phyloP scores from a whole-genome alignment of 2,888 invertebrate species.

The Scaptomyza reducta region DNA sequence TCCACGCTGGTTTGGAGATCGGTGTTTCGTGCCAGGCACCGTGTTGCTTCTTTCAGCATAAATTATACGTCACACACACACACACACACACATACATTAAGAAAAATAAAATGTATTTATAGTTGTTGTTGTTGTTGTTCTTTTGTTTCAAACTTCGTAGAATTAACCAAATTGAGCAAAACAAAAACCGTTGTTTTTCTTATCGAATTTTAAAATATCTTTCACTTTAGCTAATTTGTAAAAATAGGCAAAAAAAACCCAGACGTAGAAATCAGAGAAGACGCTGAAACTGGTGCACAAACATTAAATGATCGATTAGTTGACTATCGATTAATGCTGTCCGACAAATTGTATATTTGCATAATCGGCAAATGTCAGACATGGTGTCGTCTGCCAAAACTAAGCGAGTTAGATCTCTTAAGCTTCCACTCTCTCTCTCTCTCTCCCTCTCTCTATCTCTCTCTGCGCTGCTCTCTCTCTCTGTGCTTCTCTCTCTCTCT shows the following conservation, averaged over 20 bases:
- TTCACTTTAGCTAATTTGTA: slow-evolving; percentile 43
- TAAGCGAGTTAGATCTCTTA: slow-evolving; percentile 25
- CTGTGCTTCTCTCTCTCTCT: slow-evolving; percentile 6
- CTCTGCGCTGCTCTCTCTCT: slow-evolving; percentile 3
- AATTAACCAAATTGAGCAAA: slow-evolving; percentile 65
- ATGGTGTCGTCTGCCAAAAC: slow-evolving; percentile 43
- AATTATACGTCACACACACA: slow-evolving; percentile 66
- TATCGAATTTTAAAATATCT: slow-evolving; percentile 39
- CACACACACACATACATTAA: slow-evolving; percentile 70
- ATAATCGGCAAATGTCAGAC: slow-evolving; percentile 52
- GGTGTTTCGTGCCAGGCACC: slow-evolving; percentile 71
- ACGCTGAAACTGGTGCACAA: slow-evolving; percentile 44
- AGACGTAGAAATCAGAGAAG: slow-evolving; percentile 30
- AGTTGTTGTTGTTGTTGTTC: slow-evolving; percentile 34
- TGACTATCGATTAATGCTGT: slow-evolving; percentile 58
- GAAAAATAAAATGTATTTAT: slow-evolving; percentile 66
- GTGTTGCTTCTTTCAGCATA: slow-evolving; percentile 73
- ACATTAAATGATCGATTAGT: slow-evolving; percentile 47
- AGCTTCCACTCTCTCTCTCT: slow-evolving; percentile 3
- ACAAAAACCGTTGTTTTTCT: slow-evolving; percentile 29
- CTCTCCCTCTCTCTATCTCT: slow-evolving; percentile 5
- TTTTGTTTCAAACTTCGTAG: slow-evolving; percentile 57
- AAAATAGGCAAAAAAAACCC: slow-evolving; percentile 13
- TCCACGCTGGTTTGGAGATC: slow-evolving; percentile 70
- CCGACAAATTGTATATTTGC: slow-evolving; percentile 41